Conservation (phyloP, 1,140 invertebrate species). For the Hyles euphorbiae region DNA sequence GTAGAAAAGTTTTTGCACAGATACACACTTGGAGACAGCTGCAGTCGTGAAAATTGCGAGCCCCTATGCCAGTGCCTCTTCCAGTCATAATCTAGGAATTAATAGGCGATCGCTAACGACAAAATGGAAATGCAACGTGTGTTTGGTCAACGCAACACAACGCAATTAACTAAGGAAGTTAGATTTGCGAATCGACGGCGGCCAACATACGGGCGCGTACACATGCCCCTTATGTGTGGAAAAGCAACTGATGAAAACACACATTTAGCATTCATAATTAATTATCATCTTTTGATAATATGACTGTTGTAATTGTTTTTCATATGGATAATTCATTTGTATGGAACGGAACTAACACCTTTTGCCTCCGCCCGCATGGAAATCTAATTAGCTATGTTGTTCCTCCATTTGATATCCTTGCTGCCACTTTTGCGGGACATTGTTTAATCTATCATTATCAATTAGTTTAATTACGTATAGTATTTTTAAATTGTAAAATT, state of each 20-base stretch:
- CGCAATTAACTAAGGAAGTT: conserved; percentile 55
- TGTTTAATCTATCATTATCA: too few species aligned
- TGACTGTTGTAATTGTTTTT: not conserved
- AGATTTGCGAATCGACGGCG: conserved; percentile 31
- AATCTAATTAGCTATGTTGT: too few species aligned
- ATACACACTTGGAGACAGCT: conserved; percentile 45
- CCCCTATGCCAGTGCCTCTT: conserved; percentile 49
- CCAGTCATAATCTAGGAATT: conserved; percentile 68
- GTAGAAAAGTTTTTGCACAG: conserved; percentile 67
- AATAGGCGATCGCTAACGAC: conserved; percentile 69
- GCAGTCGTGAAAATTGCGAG: conserved; percentile 60
- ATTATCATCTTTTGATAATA: not conserved
- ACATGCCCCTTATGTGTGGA: conserved; percentile 32
- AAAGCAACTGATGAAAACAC: not conserved
- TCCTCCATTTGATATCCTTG: too few species aligned
- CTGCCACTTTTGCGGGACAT: too few species aligned
- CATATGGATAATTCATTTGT: not conserved
- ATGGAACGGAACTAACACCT: too few species aligned
- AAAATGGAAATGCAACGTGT: conserved; percentile 56
- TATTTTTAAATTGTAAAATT: too few species aligned
- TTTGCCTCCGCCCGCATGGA: too few species aligned
- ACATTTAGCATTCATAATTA: not conserved
- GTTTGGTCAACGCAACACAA: conserved; percentile 58
- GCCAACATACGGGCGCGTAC: conserved; percentile 55
- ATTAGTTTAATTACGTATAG: too few species aligned